These are phyloP conservation scores for Gobio gobio DNA, from an alignment of 2,113 vertebrate species.

Conservation along the genomic window DNA sequence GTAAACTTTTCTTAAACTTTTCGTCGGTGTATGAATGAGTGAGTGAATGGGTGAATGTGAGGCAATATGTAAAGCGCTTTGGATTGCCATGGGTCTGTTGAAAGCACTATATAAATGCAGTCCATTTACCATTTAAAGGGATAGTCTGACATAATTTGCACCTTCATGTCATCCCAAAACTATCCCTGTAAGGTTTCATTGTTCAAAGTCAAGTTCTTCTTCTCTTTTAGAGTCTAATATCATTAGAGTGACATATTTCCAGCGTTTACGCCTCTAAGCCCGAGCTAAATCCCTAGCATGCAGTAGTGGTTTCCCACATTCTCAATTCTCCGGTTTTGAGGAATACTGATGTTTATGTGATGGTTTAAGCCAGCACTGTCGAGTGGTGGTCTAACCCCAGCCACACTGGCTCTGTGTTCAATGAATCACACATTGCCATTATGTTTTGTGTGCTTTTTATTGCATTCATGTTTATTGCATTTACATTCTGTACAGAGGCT, in stretches of 20 bases:
- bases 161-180: background rate
- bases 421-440: constrained; percentile 3
- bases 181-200: background rate
- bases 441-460: constrained; percentile 1
- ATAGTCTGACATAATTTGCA: background rate
- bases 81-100: no score
- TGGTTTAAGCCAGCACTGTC: background rate
- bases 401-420: background rate
- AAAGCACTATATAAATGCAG: no score
- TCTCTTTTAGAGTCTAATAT: constrained; percentile 11
- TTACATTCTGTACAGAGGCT: background rate
- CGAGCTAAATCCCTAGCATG: constrained; percentile 12
- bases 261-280: background rate
- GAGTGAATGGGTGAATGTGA: no score
- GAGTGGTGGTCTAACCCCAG: background rate
- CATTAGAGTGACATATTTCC: constrained; percentile 22
- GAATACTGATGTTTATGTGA: constrained; percentile 5
- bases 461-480: background rate
- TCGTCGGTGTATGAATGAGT: no score
- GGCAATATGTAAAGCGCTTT: no score
- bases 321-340: constrained; percentile 15
- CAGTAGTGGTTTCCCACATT: constrained; percentile 30
- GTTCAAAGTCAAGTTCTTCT: background rate
- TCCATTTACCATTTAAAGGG: background rate
- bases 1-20: background rate